These are phyloP conservation scores for Psilanteris sp. DNA, from an alignment of 1,140 invertebrate genomes.

Conservation along the genomic window DNA sequence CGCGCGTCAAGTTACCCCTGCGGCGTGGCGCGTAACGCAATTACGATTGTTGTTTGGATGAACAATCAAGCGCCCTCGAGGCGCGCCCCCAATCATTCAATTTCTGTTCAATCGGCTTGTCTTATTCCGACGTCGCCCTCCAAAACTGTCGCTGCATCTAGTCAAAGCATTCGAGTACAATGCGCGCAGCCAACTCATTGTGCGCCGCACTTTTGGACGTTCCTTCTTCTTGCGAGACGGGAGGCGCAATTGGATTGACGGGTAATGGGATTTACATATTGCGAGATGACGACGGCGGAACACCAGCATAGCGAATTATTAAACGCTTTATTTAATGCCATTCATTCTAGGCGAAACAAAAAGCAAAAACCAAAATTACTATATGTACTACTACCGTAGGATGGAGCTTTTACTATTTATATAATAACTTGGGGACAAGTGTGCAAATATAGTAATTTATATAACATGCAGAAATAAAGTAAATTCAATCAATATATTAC, in stretches of 20 bases:
- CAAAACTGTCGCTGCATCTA: conserved; percentile 31
- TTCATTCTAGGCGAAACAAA: too few relatives aligned
- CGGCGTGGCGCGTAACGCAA: conserved; percentile 76
- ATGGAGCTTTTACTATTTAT: too few relatives aligned
- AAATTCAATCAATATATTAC: too few relatives aligned
- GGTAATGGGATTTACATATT: conserved; percentile 53
- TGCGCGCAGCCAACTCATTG: conserved; percentile 30
- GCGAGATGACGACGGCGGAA: conserved; percentile 30
- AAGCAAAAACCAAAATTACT: too few relatives aligned
- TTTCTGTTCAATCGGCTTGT: conserved; percentile 80
- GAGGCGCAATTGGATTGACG: conserved; percentile 41
- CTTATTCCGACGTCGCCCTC: conserved; percentile 50
- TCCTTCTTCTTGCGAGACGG: conserved; percentile 44
- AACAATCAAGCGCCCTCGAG: conserved; percentile 81
- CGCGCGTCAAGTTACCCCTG: conserved; percentile 56
- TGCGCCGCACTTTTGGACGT: conserved; percentile 33
- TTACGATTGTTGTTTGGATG: conserved; percentile 81
- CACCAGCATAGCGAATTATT: too few relatives aligned
- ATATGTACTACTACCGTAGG: too few relatives aligned
- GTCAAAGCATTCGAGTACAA: conserved; percentile 54
- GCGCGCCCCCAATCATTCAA: conserved; percentile 79
- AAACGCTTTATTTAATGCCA: too few relatives aligned
- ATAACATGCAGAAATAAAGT: too few relatives aligned
- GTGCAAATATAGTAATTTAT: too few relatives aligned
- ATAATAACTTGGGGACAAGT: too few relatives aligned